Evolutionary conservation across 1,140 invertebrate genomes (phyloP), one percentile per base, ranked within the genome.

Genomic region (Magallana angulata): DNA sequence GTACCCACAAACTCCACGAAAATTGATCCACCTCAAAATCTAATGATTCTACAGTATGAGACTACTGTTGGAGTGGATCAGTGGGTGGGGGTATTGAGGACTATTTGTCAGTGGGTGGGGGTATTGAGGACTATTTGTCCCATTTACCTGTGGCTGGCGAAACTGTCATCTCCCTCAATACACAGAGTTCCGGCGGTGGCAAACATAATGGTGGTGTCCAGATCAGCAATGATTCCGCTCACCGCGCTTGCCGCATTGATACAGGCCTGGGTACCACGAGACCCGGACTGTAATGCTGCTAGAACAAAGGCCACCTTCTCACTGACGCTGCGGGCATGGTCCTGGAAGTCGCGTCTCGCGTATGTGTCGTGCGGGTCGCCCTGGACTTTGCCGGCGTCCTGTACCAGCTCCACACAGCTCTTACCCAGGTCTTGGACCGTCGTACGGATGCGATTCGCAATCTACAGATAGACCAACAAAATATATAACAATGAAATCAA

Each of bases 121-220:
- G 24, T 24, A 24, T 24, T 24, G 24, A 24, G 24, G 24, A 24
- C 24, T 24, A 24, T 24, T 24, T 24, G 24, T 24, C 24, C 24
- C 24, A 24, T 24, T 57, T 57, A 82, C 95, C 94, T 94, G 90
- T 96, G 95, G 87, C 95, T 94, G 24, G 97, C 97, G 95, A 99
- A 99, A 24, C 82, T 88, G 89, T 99, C 98, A 68, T 98, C 98
- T 90, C 97, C 97, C 91, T 99, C 98, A 0, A 98, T 97, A 93
- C 99, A 98, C 1, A 99, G 95, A 3, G 99, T 99, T 7, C 98
- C 99, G 14, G 99, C 98, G 2, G 98, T 99, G 12, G 99, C 99
- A 95, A 99, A 99, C 97, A 99, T 98, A 84, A 99, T 99, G 5
- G 98, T 99, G 7, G 99, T 99, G 93, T 99, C 99, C 57, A 99